Base-by-base conservation (phyloP, 2,797 vertebrate genomes). In the Poeciliopsis gracilis region DNA sequence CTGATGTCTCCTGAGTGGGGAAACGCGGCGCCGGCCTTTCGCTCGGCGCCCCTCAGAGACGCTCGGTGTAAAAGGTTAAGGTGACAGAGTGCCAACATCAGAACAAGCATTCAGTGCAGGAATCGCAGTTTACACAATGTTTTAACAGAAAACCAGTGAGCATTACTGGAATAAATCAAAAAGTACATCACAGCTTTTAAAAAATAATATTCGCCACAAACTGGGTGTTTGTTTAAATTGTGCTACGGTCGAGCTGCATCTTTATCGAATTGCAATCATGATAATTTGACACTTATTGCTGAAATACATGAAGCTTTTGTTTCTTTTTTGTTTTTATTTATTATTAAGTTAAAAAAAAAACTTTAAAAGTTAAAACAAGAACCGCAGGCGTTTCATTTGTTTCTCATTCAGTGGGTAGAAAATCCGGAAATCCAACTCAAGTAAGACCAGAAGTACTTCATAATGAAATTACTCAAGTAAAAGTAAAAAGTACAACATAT, bases 1-100 rank as follows among this genome's bases (percentile, higher is more conserved):
- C 85, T 92, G 93, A 91, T 93, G 90, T 92, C 72, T 88, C 86
- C 94, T 93, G 88, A 89, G 89, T 86, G 71, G 88, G 67, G 91
- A 86, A 85, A 87, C 91, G 85, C 83, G 77, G 82, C 28, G 45
- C 79, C 87, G 87, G 41, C 87, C 86, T 90, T 87, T 91, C 82
- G 83, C 84, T 84, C 86, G 82, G 82, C 87, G 77, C 66, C 79
- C 89, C 82, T 87, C 82, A 38, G 88, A 83, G 86, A 87, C 89
- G 85, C 74, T 90, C 88, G 85, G 78, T 84, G 86, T 77, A 80
- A 88, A 90, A 93, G 92, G 92, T 93, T 89, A 89, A 87, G 84
- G 88, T 86, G 80, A 87, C 46, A 53, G 72, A 45, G 78, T 86
- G 87, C 87, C 83, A 87, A 81, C 86, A 91, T 90, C 81, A 83